Evolutionary conservation across 53 echinoderm and acorn worm species (phyloP), one percentile per base, ranked within the genome.

Genomic region (Mesocentrotus franciscanus): DNA sequence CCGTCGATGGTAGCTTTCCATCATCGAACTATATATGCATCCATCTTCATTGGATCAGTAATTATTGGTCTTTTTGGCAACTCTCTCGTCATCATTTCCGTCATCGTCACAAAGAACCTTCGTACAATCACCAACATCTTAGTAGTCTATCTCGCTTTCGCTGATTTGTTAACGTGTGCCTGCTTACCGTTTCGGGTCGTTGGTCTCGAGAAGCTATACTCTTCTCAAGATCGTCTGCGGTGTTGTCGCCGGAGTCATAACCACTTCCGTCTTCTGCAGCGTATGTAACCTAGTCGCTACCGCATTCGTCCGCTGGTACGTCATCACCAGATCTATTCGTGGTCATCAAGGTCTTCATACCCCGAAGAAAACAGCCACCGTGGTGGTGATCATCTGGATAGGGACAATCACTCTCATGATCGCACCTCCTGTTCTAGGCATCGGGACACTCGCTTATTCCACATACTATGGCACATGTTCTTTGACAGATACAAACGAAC

Each of bases 11-110:
- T 61, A 16, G 9, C 15, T 16, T 61, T 61, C 10, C 9, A 61
- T 61, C 61, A 61, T 61, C 61, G 61, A 61, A 61, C 10, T 16
- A 18, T 18, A 61, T 3, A 9, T 61, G 61, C 61, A 61, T 61
- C 12, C 61, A 18, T 61, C 61, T 61, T 61, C 4, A 18, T 61
- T 18, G 18, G 14, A 18, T 14, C 61, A 9, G 5, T 24, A 78
- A 22, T 78, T 34, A 78, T 78, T 78, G 78, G 78, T 78, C 78
- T 78, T 0, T 34, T 78, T n/a, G 78, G 78, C 78, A 78, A 78
- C 14, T 32, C 29, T 13, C 78, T 78, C 9, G 78, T 78, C 30
- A 78, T 78, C 30, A 34, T 78, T n/a, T 78, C 78, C 78, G 78
- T 78, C 34, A 34, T 78, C 78, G 34, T 78, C 78, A 32, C 78